phyloP scores from a whole-genome alignment of 2,797 vertebrate genomes.

The Prunella strophiata region DNA sequence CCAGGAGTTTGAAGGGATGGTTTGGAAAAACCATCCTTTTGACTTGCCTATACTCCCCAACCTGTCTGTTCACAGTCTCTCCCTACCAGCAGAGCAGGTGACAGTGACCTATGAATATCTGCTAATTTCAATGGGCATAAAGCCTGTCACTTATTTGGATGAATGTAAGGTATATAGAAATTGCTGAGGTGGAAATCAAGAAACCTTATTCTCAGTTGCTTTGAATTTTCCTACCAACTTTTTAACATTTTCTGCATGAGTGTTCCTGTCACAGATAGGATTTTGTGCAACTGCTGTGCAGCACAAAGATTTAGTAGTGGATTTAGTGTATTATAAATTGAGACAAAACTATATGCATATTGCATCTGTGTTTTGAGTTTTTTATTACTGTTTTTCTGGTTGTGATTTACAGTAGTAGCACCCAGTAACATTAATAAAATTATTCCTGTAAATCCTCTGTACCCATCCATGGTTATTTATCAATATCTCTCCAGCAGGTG shows the following conservation, averaged over 20 bases:
- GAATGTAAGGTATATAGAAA: neutral
- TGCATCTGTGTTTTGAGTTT: neutral
- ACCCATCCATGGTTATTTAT: neutral
- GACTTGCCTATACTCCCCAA: accelerated
- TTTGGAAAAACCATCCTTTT: neutral
- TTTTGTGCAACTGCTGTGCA: neutral
- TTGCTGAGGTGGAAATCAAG: neutral
- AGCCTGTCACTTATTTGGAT: neutral
- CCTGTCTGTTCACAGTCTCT: neutral
- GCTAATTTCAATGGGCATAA: neutral
- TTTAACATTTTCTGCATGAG: neutral
- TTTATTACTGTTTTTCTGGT: neutral
- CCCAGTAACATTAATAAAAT: neutral
- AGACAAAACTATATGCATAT: neutral
- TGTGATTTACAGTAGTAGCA: neutral
- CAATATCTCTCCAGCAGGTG: neutral
- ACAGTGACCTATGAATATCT: neutral
- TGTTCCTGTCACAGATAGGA: neutral
- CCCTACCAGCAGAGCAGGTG: accelerated
- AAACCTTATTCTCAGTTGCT: neutral
- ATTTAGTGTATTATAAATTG: neutral
- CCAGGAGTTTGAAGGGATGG: neutral
- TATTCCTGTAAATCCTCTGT: neutral
- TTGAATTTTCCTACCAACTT: neutral
- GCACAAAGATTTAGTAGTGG: neutral